Evolutionary conservation across 2,888 invertebrate species (phyloP).

Genomic region (Conus canariensis): DNA sequence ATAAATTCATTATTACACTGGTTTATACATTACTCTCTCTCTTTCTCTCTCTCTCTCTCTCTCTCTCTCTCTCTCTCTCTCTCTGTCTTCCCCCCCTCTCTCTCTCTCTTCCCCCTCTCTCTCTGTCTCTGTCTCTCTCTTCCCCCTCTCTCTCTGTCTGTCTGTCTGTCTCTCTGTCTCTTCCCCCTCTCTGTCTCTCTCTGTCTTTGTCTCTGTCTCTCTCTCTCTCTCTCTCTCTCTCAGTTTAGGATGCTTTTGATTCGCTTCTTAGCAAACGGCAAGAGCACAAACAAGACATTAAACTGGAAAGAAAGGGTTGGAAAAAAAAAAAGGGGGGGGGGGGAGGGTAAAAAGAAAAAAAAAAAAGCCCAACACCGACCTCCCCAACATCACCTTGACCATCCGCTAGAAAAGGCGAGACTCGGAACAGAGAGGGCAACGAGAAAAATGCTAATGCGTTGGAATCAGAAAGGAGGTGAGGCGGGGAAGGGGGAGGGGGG

Average conservation of each 20-base stretch:
- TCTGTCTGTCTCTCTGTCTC: neutral
- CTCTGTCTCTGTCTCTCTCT: neutral
- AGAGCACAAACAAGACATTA: neutral
- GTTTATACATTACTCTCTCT: neutral
- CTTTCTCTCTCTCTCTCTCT: neutral
- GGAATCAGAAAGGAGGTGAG: neutral
- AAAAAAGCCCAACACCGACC: neutral
- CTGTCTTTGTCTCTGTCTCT: neutral
- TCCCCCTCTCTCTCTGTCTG: neutral
- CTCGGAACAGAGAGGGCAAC: no score
- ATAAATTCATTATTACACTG: no score
- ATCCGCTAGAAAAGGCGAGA: neutral
- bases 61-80: neutral
- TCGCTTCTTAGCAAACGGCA: slow-evolving; percentile 10
- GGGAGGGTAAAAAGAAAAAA: neutral
- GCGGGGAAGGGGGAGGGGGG: neutral
- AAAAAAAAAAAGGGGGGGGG: no score
- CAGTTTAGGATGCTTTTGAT: neutral
- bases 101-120: neutral
- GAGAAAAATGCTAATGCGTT: no score
- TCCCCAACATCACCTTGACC: neutral
- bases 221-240: neutral
- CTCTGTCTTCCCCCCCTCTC: no score
- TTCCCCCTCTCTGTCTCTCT: neutral
- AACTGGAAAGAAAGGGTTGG: neutral